phyloP scores from a whole-genome alignment of 2,797 vertebrate species.

The Acanthiza pusilla region DNA sequence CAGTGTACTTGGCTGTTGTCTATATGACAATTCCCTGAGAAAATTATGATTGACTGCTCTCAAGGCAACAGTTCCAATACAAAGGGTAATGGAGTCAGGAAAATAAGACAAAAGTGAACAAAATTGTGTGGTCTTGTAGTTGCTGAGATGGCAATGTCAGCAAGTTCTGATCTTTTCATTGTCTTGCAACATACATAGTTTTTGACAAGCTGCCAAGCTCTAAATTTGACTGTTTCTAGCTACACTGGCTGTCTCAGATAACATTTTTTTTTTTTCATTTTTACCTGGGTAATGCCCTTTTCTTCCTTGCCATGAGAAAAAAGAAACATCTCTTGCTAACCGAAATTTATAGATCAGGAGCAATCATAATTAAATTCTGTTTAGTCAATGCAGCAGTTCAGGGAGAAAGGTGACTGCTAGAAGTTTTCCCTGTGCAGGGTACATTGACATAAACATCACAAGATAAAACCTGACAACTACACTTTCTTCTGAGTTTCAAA shows the following conservation, averaged over 20 bases:
- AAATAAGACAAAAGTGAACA: constrained; percentile 15
- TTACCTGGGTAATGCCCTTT: background rate
- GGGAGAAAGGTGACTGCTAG: background rate
- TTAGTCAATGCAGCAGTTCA: background rate
- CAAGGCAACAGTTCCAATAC: background rate
- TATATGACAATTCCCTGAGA: background rate
- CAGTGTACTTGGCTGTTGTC: background rate
- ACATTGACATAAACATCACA: background rate
- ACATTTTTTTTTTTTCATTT: background rate
- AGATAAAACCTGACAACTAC: background rate
- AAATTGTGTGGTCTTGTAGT: background rate
- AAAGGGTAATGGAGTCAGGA: background rate
- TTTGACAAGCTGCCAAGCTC: constrained; percentile 43
- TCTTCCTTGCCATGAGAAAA: background rate
- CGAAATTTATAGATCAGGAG: background rate
- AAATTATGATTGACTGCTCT: constrained; percentile 10
- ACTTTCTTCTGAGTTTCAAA: background rate
- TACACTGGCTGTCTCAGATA: background rate
- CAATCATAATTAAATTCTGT: background rate
- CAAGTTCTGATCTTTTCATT: constrained; percentile 53
- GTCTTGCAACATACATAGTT: background rate
- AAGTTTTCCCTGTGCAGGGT: background rate
- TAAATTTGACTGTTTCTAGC: background rate
- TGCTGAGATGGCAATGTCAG: background rate
- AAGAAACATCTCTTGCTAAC: background rate